These are phyloP conservation scores for Biston stratarius DNA, from an alignment of 2,888 invertebrate species.

Conservation along the genomic window DNA sequence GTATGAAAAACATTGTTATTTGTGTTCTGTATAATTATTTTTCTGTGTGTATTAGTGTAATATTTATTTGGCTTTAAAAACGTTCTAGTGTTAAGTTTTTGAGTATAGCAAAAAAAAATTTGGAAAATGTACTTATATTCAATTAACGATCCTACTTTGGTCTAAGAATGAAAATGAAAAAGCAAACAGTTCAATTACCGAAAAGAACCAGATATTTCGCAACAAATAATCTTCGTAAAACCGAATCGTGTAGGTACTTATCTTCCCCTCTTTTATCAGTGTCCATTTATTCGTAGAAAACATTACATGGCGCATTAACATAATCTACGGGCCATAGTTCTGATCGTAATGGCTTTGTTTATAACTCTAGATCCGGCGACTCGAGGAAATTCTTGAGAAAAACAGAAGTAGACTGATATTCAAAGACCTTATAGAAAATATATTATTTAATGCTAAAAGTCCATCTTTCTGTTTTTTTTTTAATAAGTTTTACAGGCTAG, in stretches of 20 bases:
- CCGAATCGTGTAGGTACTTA: slow-evolving; percentile 20
- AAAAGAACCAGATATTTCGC: not conserved
- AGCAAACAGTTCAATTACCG: not conserved
- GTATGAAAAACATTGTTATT: no score
- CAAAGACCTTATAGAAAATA: not conserved
- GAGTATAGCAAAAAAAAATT: no score
- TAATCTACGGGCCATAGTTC: slow-evolving; percentile 75
- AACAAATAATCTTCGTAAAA: not conserved
- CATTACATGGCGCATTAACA: slow-evolving; percentile 69
- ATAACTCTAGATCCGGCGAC: slow-evolving; percentile 66
- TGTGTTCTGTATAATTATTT: no score
- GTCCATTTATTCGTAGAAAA: slow-evolving; percentile 62
- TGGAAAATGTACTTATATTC: no score
- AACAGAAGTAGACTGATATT: slow-evolving; percentile 20
- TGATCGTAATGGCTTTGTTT: slow-evolving; percentile 80
- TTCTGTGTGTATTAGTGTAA: no score
- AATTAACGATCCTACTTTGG: no score
- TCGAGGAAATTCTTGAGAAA: slow-evolving; percentile 54
- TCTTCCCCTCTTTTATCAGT: slow-evolving; percentile 43
- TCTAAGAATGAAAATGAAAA: no score
- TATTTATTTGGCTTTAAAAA: no score
- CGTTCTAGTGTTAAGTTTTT: no score
- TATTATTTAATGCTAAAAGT: not conserved
- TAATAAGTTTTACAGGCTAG: no score
- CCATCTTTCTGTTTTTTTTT: no score